A percentile compares a stretch with the other conserved stretches of the same genome.
Conservation (phyloP, 2,888 invertebrate species). For the Anthophora plumipes region DNA sequence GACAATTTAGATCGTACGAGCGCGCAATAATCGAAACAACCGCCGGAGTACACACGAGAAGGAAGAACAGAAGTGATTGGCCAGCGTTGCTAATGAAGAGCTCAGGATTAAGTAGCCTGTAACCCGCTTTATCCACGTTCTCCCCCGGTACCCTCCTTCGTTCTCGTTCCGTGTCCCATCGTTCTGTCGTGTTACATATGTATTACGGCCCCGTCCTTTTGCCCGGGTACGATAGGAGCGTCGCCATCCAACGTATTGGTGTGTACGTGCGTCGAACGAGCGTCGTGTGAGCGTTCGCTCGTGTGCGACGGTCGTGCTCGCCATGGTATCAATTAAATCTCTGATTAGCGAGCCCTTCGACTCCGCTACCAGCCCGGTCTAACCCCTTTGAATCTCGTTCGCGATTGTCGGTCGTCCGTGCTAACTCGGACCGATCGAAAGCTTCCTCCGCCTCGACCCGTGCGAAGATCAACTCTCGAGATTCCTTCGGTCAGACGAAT, state of each 20-base stretch:
- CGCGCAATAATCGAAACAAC: conserved; percentile 69
- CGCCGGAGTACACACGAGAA: conserved; percentile 44
- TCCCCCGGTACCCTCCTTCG: conserved; percentile 62
- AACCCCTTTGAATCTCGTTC: conserved; percentile 75
- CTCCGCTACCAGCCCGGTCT: conserved; percentile 65
- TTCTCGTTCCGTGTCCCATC: conserved; percentile 69
- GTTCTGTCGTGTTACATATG: conserved; percentile 80
- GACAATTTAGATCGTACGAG: conserved; percentile 66
- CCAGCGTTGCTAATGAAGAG: conserved; percentile 80
- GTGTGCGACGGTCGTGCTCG: conserved; percentile 75
- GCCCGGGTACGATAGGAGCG: conserved; percentile 61
- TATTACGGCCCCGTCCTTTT: conserved; percentile 78
- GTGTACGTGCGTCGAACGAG: conserved; percentile 37
- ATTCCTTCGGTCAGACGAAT: conserved; percentile 51
- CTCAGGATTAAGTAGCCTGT: conserved; percentile 80
- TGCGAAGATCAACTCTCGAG: conserved; percentile 50
- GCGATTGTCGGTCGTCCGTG: conserved; percentile 70
- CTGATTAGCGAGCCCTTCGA: conserved; percentile 80
- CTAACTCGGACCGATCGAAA: conserved; percentile 70
- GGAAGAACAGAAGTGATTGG: conserved; percentile 69
- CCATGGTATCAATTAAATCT: conserved; percentile 81
- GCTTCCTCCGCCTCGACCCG: conserved; percentile 49
- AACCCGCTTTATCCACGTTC: conserved; percentile 74
- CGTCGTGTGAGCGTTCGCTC: conserved; percentile 51
- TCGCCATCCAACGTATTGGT: background rate